A percentile compares a stretch with the other conserved stretches of the same genome.
phyloP scores from a whole-genome alignment of 35 echinoderm and acorn worm species.

The Patiria miniata region DNA sequence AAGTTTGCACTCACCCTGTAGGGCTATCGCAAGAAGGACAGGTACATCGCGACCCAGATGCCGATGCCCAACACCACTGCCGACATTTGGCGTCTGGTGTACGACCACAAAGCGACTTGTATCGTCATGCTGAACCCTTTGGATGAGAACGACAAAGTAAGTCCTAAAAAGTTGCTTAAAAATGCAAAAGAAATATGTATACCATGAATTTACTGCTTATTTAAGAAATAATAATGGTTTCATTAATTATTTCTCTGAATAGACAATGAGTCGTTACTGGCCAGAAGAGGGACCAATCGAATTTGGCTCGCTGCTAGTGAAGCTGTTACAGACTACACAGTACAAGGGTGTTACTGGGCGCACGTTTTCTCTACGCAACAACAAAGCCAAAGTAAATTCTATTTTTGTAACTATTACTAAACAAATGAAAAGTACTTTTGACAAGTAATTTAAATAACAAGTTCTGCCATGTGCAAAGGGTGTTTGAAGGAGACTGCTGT shows the following conservation, averaged over 20 bases:
- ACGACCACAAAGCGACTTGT: conserved; percentile 67
- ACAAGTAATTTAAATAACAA: too few species aligned
- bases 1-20: too few species aligned
- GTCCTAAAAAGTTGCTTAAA: too few species aligned
- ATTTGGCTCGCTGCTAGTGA: neutral
- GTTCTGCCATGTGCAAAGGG: too few species aligned
- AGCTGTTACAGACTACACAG: neutral
- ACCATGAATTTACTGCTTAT: neutral
- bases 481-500: too few species aligned
- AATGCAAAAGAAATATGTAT: too few species aligned
- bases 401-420: too few species aligned
- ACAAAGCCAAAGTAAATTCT: neutral
- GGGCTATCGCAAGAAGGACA: conserved; percentile 45
- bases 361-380: neutral
- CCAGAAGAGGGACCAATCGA: neutral
- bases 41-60: conserved; percentile 83
- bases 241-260: neutral
- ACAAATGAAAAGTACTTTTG: too few species aligned
- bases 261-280: conserved; percentile 3
- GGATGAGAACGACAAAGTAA: neutral
- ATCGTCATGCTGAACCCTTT: conserved; percentile 69
- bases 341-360: neutral
- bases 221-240: neutral
- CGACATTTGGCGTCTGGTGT: conserved; percentile 80
- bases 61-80: conserved; percentile 61